Evolutionary conservation across 2,888 invertebrate genomes (phyloP).

Genomic region (Drosophila affinis): DNA sequence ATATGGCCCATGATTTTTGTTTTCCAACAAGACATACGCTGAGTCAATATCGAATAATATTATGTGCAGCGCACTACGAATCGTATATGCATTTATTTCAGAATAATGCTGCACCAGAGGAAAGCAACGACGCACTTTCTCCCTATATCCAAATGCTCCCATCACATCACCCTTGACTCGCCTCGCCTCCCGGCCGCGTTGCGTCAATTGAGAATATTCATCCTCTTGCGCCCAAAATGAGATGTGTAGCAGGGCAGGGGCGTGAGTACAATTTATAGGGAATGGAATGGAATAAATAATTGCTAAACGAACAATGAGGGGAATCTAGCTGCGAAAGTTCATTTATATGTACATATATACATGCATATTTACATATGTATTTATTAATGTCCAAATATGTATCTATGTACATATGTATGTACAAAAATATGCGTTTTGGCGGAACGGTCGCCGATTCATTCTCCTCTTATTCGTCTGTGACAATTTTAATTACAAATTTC

Average conservation of each 20-base stretch:
- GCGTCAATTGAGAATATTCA: too few relatives aligned
- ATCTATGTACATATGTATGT: background rate
- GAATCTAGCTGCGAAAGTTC: background rate
- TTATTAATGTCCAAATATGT: background rate
- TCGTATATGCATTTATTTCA: conserved; percentile 11
- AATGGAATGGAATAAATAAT: conserved; percentile 39
- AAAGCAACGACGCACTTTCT: conserved; percentile 17
- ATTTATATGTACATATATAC: conserved; percentile 1
- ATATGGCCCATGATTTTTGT: too few relatives aligned
- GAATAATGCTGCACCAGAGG: conserved; percentile 10
- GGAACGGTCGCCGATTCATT: too few relatives aligned
- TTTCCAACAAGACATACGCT: too few relatives aligned
- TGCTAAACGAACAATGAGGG: conserved; percentile 3
- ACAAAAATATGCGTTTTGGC: background rate
- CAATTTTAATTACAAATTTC: conserved; percentile 1
- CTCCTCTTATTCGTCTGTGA: conserved; percentile 7
- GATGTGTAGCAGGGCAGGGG: background rate
- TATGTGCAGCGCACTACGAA: background rate
- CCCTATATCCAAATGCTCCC: background rate
- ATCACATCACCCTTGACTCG: background rate
- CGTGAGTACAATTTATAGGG: conserved; percentile 44
- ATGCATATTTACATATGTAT: background rate
- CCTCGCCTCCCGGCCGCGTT: too few relatives aligned
- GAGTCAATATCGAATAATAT: too few relatives aligned
- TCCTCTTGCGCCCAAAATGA: background rate